A percentile compares a stretch with the other conserved stretches of the same genome.
These are phyloP conservation scores for Saturnia japonica DNA, from an alignment of 2,888 invertebrate genomes.

Conservation along the genomic window DNA sequence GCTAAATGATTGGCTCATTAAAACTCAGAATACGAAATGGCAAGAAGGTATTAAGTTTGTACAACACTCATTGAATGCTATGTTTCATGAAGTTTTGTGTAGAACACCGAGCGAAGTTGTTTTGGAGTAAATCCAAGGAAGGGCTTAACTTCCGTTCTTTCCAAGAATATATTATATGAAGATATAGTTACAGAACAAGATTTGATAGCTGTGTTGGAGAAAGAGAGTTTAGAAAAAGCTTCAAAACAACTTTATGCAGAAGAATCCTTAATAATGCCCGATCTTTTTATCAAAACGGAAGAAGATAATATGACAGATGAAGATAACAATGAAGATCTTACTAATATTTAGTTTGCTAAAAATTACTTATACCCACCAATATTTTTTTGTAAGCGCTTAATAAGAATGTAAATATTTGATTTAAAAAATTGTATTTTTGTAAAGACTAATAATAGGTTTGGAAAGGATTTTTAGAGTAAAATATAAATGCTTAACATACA, in stretches of 20 bases:
- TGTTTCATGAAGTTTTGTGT: constrained; percentile 45
- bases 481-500: too few relatives aligned
- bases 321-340: constrained; percentile 24
- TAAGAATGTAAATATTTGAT: neutral
- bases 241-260: constrained; percentile 43
- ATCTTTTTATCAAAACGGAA: constrained; percentile 49
- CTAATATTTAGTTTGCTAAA: neutral
- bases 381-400: neutral
- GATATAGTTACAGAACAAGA: constrained; percentile 48
- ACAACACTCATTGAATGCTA: constrained; percentile 51
- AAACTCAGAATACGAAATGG: constrained; percentile 51
- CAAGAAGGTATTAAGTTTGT: constrained; percentile 56
- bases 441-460: neutral
- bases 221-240: constrained; percentile 30
- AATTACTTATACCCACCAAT: neutral
- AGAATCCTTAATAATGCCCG: constrained; percentile 48
- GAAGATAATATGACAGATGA: constrained; percentile 30
- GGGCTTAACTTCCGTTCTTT: constrained; percentile 39
- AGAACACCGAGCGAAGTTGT: constrained; percentile 53
- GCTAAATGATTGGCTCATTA: constrained; percentile 49
- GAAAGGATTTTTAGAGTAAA: too few relatives aligned
- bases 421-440: neutral
- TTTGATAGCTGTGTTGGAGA: constrained; percentile 41
- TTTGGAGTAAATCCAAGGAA: constrained; percentile 47
- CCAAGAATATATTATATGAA: constrained; percentile 41